phyloP scores from a whole-genome alignment of 2,113 vertebrate genomes.

The Potamarius usumacintae region DNA sequence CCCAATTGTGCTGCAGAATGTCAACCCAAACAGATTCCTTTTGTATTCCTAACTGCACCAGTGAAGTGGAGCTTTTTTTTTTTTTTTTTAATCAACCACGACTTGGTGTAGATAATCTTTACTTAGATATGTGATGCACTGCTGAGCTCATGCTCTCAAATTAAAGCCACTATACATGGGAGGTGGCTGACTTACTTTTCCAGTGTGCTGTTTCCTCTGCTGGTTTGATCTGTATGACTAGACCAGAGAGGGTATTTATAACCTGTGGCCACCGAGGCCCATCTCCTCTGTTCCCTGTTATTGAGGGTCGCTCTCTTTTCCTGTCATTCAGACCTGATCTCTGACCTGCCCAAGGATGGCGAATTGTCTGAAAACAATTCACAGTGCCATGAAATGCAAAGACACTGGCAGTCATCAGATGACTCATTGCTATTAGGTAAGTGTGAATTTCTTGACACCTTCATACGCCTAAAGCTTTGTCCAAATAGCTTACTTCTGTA shows the following conservation, averaged over 20 bases:
- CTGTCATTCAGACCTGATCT: slow-evolving; percentile 37
- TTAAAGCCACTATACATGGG: not conserved
- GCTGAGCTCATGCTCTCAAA: slow-evolving; percentile 4
- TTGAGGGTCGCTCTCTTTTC: slow-evolving; percentile 35
- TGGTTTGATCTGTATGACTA: slow-evolving; percentile 34
- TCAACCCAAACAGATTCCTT: not conserved
- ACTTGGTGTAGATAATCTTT: not conserved
- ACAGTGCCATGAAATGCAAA: slow-evolving; percentile 5
- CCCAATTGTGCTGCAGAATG: not conserved
- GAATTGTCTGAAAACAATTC: slow-evolving; percentile 35
- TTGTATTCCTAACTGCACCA: not conserved
- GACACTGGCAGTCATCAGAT: not conserved
- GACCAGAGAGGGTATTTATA: slow-evolving; percentile 33
- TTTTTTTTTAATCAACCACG: not conserved
- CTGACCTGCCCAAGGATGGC: slow-evolving; percentile 31
- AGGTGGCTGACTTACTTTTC: slow-evolving; percentile 14
- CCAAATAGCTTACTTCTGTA: not conserved
- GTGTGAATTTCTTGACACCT: not conserved
- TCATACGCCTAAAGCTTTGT: not conserved
- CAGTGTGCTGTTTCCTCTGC: slow-evolving; percentile 20
- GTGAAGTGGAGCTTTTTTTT: not conserved
- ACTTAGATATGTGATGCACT: not conserved
- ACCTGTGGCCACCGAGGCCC: not conserved
- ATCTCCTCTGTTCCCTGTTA: slow-evolving; percentile 23
- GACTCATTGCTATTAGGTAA: slow-evolving; percentile 21